A percentile compares a stretch with the other conserved stretches of the same genome.
Conservation (phyloP, 2,113 vertebrate genomes). For the Hyaena hyaena region DNA sequence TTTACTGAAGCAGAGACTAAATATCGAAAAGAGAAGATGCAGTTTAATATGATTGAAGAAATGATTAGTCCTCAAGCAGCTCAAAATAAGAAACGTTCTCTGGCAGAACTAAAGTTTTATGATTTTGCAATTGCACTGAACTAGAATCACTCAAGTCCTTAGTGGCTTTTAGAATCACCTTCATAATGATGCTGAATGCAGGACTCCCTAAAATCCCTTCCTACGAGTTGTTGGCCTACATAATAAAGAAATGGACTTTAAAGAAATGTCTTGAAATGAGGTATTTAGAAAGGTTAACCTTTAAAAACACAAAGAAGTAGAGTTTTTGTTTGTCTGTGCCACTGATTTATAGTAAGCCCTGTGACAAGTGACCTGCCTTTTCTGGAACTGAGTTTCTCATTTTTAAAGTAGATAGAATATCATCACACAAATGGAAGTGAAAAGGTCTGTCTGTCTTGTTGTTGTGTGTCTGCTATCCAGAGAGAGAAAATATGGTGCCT, state of each 20-base stretch:
- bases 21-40: neutral
- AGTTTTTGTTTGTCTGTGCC: neutral
- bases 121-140: neutral
- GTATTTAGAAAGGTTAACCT: neutral
- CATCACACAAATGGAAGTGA: neutral
- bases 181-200: neutral
- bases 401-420: neutral
- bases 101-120: neutral
- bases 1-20: neutral
- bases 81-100: neutral
- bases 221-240: neutral
- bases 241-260: neutral
- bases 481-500: neutral
- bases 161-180: neutral
- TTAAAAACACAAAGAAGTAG: neutral
- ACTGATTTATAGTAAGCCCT: neutral
- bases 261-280: neutral
- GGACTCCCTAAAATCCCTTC: neutral
- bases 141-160: neutral
- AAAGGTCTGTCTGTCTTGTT: neutral
- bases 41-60: neutral
- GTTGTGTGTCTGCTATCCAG: neutral
- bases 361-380: neutral
- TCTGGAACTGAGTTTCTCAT: neutral
- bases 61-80: neutral